Evolutionary conservation across 2,888 invertebrate species (phyloP).

Genomic region (Euzophera pinguis): DNA sequence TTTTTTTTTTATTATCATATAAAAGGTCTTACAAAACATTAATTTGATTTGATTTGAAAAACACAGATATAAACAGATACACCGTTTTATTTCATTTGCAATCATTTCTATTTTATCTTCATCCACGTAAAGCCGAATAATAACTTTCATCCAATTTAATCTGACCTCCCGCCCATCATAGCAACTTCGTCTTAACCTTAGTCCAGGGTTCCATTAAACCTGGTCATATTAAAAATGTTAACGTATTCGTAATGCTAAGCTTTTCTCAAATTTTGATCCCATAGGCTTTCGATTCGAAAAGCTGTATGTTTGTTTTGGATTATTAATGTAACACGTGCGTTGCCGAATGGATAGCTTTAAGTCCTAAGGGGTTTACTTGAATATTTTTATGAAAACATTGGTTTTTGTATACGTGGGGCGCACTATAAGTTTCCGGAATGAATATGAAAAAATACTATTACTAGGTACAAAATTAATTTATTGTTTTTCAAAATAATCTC

Average conservation of each 20-base stretch:
- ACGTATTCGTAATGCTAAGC: conserved; percentile 33
- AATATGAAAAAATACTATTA: no score
- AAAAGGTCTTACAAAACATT: no score
- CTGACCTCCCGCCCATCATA: background rate
- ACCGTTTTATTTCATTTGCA: background rate
- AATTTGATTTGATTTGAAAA: no score
- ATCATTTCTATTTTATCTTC: background rate
- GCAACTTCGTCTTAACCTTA: background rate
- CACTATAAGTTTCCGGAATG: no score
- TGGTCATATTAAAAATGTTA: conserved; percentile 52
- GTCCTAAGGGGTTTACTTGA: no score
- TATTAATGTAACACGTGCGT: conserved; percentile 7
- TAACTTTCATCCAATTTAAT: background rate
- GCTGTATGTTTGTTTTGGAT: conserved; percentile 1
- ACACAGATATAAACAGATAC: no score
- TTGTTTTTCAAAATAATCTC: no score
- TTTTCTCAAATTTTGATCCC: conserved; percentile 45
- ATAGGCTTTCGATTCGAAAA: background rate
- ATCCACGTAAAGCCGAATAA: background rate
- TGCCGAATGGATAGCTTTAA: background rate
- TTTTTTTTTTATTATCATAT: no score
- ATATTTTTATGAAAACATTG: no score
- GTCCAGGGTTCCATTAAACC: conserved; percentile 15
- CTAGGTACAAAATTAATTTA: no score
- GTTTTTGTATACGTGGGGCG: no score